phyloP scores from a whole-genome alignment of 2,888 invertebrate genomes.

The Thysanoteuthis rhombus region DNA sequence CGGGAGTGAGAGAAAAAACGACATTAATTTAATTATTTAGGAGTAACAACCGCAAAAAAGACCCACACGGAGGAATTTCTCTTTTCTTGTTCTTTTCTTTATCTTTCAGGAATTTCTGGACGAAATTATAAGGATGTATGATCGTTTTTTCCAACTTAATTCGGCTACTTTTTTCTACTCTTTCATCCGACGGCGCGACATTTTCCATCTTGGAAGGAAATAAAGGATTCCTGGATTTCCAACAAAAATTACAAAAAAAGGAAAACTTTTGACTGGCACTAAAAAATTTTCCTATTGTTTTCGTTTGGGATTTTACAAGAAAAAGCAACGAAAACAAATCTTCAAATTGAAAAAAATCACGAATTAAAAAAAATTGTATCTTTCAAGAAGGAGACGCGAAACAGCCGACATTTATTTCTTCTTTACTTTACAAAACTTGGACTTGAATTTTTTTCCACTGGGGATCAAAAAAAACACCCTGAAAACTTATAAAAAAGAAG shows the following conservation, averaged over 20 bases:
- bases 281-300: background rate
- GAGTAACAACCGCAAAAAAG: too few species aligned
- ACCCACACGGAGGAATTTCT: background rate
- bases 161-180: background rate
- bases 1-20: too few species aligned
- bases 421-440: background rate
- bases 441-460: too few species aligned
- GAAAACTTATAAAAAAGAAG: too few species aligned
- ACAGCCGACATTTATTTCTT: background rate
- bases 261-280: background rate
- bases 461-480: too few species aligned
- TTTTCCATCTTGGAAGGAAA: background rate
- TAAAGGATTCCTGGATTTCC: background rate
- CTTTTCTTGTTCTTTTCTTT: background rate
- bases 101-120: background rate
- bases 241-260: too few species aligned
- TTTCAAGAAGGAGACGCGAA: background rate
- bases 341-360: background rate
- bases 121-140: background rate
- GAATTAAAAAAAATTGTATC: background rate
- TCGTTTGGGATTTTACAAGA: background rate
- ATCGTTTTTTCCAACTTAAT: background rate
- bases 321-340: background rate
- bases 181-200: background rate
- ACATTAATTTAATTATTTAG: too few species aligned